Evolutionary conservation across 2,113 vertebrate genomes (phyloP), one percentile per base, ranked within the genome.

Genomic region (Cavia aperea): DNA sequence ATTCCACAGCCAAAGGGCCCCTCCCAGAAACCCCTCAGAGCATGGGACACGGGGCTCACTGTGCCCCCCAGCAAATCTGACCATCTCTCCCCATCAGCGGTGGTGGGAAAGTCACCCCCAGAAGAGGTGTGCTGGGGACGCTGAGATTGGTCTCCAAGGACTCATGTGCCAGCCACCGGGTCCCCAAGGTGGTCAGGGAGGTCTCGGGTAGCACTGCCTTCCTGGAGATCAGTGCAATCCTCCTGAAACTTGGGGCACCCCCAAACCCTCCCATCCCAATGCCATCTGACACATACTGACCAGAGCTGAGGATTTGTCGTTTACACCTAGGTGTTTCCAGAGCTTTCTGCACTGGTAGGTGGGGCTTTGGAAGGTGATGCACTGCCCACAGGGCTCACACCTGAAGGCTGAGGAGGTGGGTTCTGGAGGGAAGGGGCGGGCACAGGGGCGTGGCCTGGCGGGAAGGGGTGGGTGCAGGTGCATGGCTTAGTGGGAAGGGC

Each of bases 231-330:
- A 2, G 2, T 7, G 39, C 33, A 7, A 36, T n/a, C 49, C 43
- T 15, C 5, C 13, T 8, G 43, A 15, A 12, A 7, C 19, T 21
- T 3, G 18, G 10, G 3, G 11, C 7, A 4, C 31, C 18, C 31
- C 14, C 49, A 54, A 49, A 19, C 16, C 31, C 77, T 54, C 3
- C 49, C 46, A 49, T 49, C 43, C 18, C 2, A 49, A 54, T 31
- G 7, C 46, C 75, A 8, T 54, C 29, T 33, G 66, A 36, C 33
- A 18, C 24, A 5, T 31, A 15, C 33, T 18, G 4, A 14, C 33
- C 33, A 18, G 66, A 36, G 66, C 33, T 6, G 12, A 36, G 66
- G 15, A n/a, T 68, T 14, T 36, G 15, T 6, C 5, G 16, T 68
- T 36, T 66, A 66, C 29, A 5, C 65, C 11, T 33, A 65, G 29